Conservation (phyloP, 1,140 invertebrate species). For the Phenacoccus solenopsis region DNA sequence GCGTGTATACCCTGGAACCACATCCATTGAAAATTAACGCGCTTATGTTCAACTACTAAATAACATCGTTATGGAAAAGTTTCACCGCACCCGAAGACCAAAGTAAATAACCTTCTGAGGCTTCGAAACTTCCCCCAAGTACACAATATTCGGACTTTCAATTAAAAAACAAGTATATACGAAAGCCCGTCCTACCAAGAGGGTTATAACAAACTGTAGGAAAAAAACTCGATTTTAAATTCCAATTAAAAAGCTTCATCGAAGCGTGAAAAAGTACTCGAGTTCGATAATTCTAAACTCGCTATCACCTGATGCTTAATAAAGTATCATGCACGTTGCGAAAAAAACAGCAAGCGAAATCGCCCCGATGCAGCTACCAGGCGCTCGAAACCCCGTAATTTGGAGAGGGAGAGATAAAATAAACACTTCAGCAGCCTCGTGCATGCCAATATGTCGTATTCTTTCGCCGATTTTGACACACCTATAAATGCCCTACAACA, state of each 20-base stretch:
- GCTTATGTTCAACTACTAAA: neutral
- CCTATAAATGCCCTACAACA: neutral
- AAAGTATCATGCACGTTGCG: neutral
- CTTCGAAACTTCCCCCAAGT: neutral
- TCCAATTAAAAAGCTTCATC: neutral
- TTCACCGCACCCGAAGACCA: neutral
- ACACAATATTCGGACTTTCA: neutral
- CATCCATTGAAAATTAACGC: no score
- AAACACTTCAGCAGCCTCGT: neutral
- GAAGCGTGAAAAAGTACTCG: neutral
- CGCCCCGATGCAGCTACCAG: no score
- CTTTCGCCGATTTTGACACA: constrained; percentile 7
- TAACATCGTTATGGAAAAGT: neutral
- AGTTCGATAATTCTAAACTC: neutral
- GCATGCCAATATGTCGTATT: constrained; percentile 9
- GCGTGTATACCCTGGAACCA: no score
- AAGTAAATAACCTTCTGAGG: neutral
- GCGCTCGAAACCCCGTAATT: neutral
- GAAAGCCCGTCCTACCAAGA: no score
- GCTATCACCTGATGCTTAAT: neutral
- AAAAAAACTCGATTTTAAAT: neutral
- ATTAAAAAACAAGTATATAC: neutral
- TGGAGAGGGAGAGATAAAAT: neutral
- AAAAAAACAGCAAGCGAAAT: neutral
- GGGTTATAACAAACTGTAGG: neutral